Conservation (phyloP, 2,797 vertebrate genomes). For the Ctenopoma kingsleyae region DNA sequence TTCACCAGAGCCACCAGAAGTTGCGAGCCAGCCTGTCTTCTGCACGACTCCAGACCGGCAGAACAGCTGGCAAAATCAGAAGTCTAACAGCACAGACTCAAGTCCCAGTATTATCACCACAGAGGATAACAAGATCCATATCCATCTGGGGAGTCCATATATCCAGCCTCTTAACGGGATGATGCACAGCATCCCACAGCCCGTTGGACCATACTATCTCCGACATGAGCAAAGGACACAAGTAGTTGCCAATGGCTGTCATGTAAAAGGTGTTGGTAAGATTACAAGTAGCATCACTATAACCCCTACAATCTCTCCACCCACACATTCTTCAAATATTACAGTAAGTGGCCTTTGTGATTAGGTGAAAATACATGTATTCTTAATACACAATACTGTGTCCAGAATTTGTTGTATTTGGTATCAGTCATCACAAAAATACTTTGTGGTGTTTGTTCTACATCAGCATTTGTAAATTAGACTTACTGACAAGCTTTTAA, state of each 20-base stretch:
- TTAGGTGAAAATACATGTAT: conserved; percentile 43
- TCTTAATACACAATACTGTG: background rate
- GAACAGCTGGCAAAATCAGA: conserved; percentile 91
- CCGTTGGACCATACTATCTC: conserved; percentile 86
- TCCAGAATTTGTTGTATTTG: conserved; percentile 7
- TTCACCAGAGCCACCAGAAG: conserved; percentile 88
- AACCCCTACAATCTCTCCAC: conserved; percentile 76
- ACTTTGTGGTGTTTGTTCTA: conserved; percentile 13
- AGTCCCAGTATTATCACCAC: conserved; percentile 93
- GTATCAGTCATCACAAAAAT: conserved; percentile 19
- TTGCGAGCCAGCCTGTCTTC: conserved; percentile 84
- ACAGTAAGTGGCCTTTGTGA: conserved; percentile 74
- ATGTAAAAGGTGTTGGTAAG: conserved; percentile 91
- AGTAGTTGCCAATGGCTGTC: conserved; percentile 87
- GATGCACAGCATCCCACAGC: conserved; percentile 75
- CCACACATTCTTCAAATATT: conserved; percentile 72
- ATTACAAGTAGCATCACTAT: conserved; percentile 98
- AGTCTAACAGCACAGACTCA: conserved; percentile 87
- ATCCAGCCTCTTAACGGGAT: conserved; percentile 85
- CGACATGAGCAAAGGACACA: conserved; percentile 92
- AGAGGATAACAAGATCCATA: conserved; percentile 99
- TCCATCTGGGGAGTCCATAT: conserved; percentile 94
- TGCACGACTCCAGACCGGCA: conserved; percentile 90
- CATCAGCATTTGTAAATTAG: conserved; percentile 17
- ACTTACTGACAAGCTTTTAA: conserved; percentile 10